These are phyloP conservation scores for Colletes gigas DNA, from an alignment of 1,140 invertebrate genomes.

Conservation along the genomic window DNA sequence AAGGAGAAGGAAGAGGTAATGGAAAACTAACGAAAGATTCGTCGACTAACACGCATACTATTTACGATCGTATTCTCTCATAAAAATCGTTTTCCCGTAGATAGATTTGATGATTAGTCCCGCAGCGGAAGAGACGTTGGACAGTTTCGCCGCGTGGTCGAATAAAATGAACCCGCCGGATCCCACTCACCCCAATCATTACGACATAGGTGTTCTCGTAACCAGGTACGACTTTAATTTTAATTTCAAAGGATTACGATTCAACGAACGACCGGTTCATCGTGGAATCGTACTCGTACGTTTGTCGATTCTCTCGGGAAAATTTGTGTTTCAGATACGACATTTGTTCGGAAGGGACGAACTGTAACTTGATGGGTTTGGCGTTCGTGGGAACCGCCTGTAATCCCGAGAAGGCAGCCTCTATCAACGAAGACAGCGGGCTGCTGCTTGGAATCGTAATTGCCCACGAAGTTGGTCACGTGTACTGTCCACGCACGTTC, in stretches of 20 bases:
- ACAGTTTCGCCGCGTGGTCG: constrained; percentile 87
- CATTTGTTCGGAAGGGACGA: constrained; percentile 83
- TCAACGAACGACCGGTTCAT: no score
- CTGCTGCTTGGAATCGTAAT: constrained; percentile 85
- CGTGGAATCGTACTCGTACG: constrained; percentile 18
- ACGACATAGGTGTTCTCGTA: constrained; percentile 88
- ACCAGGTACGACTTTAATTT: constrained; percentile 82
- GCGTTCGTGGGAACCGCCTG: constrained; percentile 86
- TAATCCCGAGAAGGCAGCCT: constrained; percentile 83
- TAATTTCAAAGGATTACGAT: no score
- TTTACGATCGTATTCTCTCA: not conserved
- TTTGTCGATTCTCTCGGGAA: constrained; percentile 56
- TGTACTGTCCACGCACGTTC: constrained; percentile 79
- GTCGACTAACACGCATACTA: no score
- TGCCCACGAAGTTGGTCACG: constrained; percentile 88
- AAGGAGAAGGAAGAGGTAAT: constrained; percentile 80
- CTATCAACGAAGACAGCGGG: constrained; percentile 87
- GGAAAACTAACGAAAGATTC: no score
- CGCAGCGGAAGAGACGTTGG: constrained; percentile 84
- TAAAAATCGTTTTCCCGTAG: constrained; percentile 51
- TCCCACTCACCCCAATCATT: constrained; percentile 86
- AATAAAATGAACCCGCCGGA: constrained; percentile 85
- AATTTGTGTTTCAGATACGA: constrained; percentile 79
- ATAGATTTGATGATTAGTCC: constrained; percentile 82
- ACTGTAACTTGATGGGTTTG: constrained; percentile 85